phyloP scores from a whole-genome alignment of 2,888 invertebrate species.

The Tenthredo notha region DNA sequence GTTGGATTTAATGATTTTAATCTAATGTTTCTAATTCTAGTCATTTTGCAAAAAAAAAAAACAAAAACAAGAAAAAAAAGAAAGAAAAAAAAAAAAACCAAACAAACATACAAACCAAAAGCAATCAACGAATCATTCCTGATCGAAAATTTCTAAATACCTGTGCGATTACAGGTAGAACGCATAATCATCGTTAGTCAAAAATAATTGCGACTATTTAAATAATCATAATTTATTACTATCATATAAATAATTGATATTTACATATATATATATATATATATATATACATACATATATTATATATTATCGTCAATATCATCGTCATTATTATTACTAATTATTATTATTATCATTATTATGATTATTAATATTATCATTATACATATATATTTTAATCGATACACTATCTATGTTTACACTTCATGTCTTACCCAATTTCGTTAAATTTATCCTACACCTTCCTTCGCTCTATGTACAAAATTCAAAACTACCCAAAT shows the following conservation, averaged over 20 bases:
- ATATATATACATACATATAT: conserved; percentile 15
- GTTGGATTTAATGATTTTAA: conserved; percentile 39
- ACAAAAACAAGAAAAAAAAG: neutral
- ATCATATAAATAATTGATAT: conserved; percentile 33
- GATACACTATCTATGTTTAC: conserved; percentile 56
- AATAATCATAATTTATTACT: conserved; percentile 33
- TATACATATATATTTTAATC: conserved; percentile 63
- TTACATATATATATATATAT: neutral
- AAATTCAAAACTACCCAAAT: conserved; percentile 1
- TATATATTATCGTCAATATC: conserved; percentile 11
- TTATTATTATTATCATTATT: conserved; percentile 58
- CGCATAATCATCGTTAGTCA: conserved; percentile 38
- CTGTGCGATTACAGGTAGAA: conserved; percentile 31
- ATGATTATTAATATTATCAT: conserved; percentile 55
- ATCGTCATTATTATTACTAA: conserved; percentile 31
- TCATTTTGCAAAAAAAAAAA: conserved; percentile 51
- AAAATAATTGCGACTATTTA: neutral
- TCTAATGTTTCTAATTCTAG: conserved; percentile 53
- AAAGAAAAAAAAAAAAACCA: neutral
- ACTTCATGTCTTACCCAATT: conserved; percentile 44
- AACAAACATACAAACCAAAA: conserved; percentile 16
- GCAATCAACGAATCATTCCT: conserved; percentile 52
- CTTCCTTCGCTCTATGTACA: conserved; percentile 20
- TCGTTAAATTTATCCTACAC: neutral
- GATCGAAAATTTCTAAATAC: conserved; percentile 20